Conservation (phyloP, 2,888 invertebrate species). For the Galeruca laticollis region DNA sequence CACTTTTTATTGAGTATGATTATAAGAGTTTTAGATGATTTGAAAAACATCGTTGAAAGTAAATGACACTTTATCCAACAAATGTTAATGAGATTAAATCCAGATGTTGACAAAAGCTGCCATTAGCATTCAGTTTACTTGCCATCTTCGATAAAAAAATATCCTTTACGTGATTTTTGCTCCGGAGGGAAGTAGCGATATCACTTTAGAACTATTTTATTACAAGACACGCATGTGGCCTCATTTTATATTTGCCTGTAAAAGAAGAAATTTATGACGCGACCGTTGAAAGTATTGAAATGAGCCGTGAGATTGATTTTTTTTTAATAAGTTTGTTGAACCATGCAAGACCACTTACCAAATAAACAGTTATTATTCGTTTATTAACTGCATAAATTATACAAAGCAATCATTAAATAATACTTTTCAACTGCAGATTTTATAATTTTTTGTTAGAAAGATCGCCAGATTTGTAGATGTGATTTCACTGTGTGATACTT, state of each 20-base stretch:
- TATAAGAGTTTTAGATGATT: no score
- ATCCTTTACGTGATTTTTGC: slow-evolving; percentile 43
- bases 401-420: no score
- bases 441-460: no score
- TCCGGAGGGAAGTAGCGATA: slow-evolving; percentile 42
- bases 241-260: slow-evolving; percentile 43
- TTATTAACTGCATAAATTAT: no score
- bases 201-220: slow-evolving; percentile 49
- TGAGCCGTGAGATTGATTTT: not conserved
- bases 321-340: no score
- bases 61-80: not conserved
- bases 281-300: slow-evolving; percentile 26
- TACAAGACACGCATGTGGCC: slow-evolving; percentile 45
- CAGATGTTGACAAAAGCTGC: slow-evolving; percentile 1
- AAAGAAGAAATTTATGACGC: slow-evolving; percentile 37
- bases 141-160: slow-evolving; percentile 37
- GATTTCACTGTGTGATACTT: no score
- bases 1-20: no score
- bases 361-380: no score
- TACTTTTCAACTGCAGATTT: no score
- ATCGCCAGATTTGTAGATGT: no score
- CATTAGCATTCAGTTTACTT: slow-evolving; percentile 3
- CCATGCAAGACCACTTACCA: no score
- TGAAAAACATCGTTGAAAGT: not conserved
- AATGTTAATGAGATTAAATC: not conserved